Evolutionary conservation across 2,797 vertebrate species (phyloP).

Genomic region (Limnodromus scolopaceus): DNA sequence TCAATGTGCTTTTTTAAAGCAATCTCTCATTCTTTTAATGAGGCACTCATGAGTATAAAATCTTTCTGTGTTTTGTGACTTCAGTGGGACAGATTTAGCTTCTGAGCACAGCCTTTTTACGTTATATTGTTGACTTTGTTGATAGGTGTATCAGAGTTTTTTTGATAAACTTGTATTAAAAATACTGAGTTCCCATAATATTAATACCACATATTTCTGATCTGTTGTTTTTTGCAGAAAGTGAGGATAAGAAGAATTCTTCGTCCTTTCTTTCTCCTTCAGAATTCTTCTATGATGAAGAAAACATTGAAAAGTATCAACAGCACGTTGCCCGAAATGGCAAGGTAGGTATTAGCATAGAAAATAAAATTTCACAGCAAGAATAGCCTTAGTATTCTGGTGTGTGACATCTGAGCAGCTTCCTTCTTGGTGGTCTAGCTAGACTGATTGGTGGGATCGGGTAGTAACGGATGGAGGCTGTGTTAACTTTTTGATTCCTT

Average conservation of each 20-base stretch:
- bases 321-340: constrained; percentile 92
- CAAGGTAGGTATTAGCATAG: constrained; percentile 79
- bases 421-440: background rate
- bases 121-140: background rate
- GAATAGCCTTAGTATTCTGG: background rate
- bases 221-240: constrained; percentile 62
- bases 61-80: background rate
- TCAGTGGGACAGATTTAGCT: background rate
- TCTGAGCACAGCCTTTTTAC: background rate
- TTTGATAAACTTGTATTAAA: background rate
- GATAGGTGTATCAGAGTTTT: accelerated
- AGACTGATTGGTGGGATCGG: background rate
- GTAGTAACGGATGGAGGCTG: background rate
- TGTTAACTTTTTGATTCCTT: background rate
- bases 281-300: constrained; percentile 98
- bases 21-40: background rate
- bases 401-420: background rate
- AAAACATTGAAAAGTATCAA: constrained; percentile 95
- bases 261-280: constrained; percentile 94
- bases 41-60: background rate
- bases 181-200: background rate
- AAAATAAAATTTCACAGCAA: background rate
- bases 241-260: constrained; percentile 88
- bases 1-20: background rate
- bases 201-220: background rate